phyloP scores from a whole-genome alignment of 2,113 vertebrate genomes.

The Protomyctophum bolini region DNA sequence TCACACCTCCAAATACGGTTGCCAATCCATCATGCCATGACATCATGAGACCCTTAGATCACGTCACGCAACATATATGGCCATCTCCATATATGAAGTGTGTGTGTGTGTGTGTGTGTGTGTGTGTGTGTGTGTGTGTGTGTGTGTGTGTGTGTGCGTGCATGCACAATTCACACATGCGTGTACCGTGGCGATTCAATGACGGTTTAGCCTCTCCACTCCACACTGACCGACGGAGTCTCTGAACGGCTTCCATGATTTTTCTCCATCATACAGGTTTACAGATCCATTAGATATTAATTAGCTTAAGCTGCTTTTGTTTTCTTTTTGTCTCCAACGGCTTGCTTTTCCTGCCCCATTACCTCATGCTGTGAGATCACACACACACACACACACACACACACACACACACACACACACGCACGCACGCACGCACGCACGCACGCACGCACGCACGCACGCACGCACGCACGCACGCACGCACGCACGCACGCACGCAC shows the following conservation, averaged over 20 bases:
- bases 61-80: neutral
- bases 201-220: neutral
- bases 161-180: neutral
- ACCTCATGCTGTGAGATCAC: conserved; percentile 61
- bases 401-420: conserved; percentile 19
- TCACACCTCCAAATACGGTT: too few relatives aligned
- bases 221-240: neutral
- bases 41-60: too few relatives aligned
- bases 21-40: too few relatives aligned
- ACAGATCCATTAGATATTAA: conserved; percentile 18
- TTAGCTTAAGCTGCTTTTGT: conserved; percentile 6
- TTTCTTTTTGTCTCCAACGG: conserved; percentile 20
- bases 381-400: conserved; percentile 6
- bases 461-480: too few relatives aligned
- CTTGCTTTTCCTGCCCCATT: conserved; percentile 33
- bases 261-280: too few relatives aligned
- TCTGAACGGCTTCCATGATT: neutral
- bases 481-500: too few relatives aligned
- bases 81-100: neutral
- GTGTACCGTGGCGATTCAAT: neutral
- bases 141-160: conserved; percentile 1
- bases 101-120: neutral
- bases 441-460: too few relatives aligned
- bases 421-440: conserved; percentile 1
- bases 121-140: neutral